These are phyloP conservation scores for Aphelinus certus DNA, from an alignment of 1,140 invertebrate species.

Conservation along the genomic window DNA sequence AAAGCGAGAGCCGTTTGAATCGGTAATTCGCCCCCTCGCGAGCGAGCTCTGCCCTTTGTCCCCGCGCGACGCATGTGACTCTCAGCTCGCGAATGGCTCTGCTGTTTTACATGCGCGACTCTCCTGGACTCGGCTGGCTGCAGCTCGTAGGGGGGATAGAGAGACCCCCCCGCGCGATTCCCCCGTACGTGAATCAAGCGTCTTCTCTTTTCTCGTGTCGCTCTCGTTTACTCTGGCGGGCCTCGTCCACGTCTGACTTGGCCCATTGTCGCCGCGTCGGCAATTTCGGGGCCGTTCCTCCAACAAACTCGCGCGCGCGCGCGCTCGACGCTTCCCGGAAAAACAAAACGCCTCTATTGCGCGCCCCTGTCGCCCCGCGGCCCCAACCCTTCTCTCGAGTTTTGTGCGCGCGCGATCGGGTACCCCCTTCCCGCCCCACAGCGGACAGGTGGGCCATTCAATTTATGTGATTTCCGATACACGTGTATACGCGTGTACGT, in stretches of 20 bases:
- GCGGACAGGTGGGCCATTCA: no score
- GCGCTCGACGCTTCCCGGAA: neutral
- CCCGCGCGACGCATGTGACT: neutral
- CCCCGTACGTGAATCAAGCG: conserved; percentile 12
- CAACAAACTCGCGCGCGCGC: neutral
- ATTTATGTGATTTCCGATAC: no score
- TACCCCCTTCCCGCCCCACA: no score
- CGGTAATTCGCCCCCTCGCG: conserved; percentile 58
- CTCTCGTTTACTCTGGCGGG: conserved; percentile 39
- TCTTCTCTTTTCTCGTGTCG: conserved; percentile 32
- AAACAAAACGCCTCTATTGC: conserved; percentile 32
- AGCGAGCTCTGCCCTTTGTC: conserved; percentile 27
- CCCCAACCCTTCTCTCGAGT: no score
- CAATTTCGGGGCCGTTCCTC: no score
- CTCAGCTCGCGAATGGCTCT: neutral
- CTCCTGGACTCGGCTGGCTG: conserved; percentile 6
- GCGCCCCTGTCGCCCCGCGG: neutral
- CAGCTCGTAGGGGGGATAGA: no score
- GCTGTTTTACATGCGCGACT: neutral
- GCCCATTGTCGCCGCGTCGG: no score
- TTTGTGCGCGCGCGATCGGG: no score
- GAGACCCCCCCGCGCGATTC: conserved; percentile 26
- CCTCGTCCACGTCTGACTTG: conserved; percentile 6
- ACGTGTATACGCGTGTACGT: no score
- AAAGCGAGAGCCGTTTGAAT: conserved; percentile 62